phyloP scores from a whole-genome alignment of 2,113 vertebrate species.

The Axis porcinus region DNA sequence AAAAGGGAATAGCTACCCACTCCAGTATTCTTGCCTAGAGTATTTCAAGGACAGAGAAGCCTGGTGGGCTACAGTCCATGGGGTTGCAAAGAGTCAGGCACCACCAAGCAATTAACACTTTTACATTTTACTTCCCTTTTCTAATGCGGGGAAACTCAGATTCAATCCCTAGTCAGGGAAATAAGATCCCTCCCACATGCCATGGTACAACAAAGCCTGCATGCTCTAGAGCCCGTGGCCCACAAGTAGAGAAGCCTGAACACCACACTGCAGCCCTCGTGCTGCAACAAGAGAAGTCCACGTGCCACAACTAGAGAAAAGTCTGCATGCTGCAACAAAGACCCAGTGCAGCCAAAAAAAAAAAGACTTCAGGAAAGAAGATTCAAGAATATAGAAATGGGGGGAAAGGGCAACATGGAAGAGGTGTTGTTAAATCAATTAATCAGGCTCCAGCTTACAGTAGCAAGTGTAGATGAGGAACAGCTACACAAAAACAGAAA shows the following conservation, averaged over 20 bases:
- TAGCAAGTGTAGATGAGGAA: fast-evolving
- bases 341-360: not conserved
- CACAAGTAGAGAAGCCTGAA: not conserved
- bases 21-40: not conserved
- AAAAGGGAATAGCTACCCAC: not conserved
- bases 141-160: not conserved
- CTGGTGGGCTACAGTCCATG: not conserved
- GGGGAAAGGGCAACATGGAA: not conserved
- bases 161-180: not conserved
- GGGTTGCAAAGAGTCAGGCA: not conserved
- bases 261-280: fast-evolving
- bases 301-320: not conserved
- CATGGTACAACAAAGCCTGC: not conserved
- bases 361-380: not conserved
- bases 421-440: not conserved
- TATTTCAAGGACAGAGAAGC: not conserved
- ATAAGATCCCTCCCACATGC: not conserved
- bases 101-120: not conserved
- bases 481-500: not conserved
- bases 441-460: not conserved
- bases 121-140: not conserved
- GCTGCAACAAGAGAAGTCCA: fast-evolving
- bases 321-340: not conserved
- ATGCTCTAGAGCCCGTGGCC: not conserved
- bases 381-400: not conserved